These are phyloP conservation scores for Ceyx melanurus DNA, from an alignment of 2,113 vertebrate species.

Conservation along the genomic window DNA sequence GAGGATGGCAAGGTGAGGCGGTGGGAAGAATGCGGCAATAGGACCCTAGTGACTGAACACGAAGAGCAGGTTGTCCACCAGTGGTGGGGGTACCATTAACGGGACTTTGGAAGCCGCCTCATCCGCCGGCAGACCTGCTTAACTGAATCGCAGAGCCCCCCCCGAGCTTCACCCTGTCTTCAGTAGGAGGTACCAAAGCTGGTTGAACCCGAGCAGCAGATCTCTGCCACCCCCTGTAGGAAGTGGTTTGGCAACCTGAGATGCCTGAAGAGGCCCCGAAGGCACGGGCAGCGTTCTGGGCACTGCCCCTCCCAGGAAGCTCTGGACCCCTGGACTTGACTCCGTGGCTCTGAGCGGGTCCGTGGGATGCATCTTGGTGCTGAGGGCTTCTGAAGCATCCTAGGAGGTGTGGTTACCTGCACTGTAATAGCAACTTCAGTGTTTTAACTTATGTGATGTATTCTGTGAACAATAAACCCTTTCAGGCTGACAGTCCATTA, in stretches of 20 bases:
- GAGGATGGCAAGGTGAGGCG: conserved; percentile 84
- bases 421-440: neutral
- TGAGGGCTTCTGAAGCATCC: neutral
- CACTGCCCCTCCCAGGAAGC: neutral
- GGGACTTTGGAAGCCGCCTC: neutral
- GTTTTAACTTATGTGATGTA: conserved; percentile 44
- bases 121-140: neutral
- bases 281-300: neutral
- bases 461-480: conserved; percentile 62
- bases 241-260: neutral
- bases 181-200: neutral
- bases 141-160: neutral
- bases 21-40: conserved; percentile 93
- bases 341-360: neutral
- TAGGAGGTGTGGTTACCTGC: neutral
- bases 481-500: neutral
- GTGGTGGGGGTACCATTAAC: conserved; percentile 84
- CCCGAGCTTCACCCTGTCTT: neutral
- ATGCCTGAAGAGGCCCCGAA: neutral
- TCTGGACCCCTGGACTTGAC: neutral
- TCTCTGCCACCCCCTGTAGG: neutral
- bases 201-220: neutral
- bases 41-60: conserved; percentile 78
- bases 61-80: conserved; percentile 80
- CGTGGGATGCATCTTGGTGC: neutral